These are phyloP conservation scores for Minunthozetes semirufus DNA, from an alignment of 2,888 invertebrate species.

Conservation along the genomic window DNA sequence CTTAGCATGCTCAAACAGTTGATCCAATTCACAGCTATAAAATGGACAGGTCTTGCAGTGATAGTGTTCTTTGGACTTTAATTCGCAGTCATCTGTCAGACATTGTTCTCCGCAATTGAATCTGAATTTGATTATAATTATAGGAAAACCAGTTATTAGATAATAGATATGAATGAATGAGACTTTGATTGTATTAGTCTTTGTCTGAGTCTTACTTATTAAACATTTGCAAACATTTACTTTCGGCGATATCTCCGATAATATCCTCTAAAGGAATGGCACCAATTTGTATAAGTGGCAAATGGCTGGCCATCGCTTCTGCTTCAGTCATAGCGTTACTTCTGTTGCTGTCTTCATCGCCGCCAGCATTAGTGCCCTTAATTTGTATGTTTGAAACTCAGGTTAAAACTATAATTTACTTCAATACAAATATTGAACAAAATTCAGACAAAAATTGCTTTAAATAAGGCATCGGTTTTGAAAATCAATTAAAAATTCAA, in stretches of 20 bases:
- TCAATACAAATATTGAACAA: neutral
- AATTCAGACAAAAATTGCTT: too few relatives aligned
- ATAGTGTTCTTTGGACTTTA: slow-evolving; percentile 71
- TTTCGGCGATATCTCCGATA: slow-evolving; percentile 31
- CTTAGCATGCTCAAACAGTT: slow-evolving; percentile 75
- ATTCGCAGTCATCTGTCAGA: slow-evolving; percentile 52
- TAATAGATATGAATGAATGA: neutral
- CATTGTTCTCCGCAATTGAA: slow-evolving; percentile 3
- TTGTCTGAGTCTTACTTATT: slow-evolving; percentile 22
- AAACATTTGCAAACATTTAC: slow-evolving; percentile 20
- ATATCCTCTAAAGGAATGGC: slow-evolving; percentile 41
- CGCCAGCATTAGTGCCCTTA: slow-evolving; percentile 1
- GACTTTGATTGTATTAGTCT: neutral
- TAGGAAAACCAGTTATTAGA: neutral
- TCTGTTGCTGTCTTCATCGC: neutral
- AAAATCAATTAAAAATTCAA: neutral
- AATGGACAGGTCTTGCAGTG: slow-evolving; percentile 59
- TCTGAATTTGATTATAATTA: neutral
- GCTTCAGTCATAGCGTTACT: neutral
- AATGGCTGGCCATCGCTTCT: slow-evolving; percentile 36
- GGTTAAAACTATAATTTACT: neutral
- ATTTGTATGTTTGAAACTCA: neutral
- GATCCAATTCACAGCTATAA: slow-evolving; percentile 52
- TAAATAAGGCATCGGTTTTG: neutral
- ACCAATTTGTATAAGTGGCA: slow-evolving; percentile 40